Evolutionary conservation across 2,113 vertebrate species (phyloP).

Genomic region (Pseudonaja textilis): DNA sequence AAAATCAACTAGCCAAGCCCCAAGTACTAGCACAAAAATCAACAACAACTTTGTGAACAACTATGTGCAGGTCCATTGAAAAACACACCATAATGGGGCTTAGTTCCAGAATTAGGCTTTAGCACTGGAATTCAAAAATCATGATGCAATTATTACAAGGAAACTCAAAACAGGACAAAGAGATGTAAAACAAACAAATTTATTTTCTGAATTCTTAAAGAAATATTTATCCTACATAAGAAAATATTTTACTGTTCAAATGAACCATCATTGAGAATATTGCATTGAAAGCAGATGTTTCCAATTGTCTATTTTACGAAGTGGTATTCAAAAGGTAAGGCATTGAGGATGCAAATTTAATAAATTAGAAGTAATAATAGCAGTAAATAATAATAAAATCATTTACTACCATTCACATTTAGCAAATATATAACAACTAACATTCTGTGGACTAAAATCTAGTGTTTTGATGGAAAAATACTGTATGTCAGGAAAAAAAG

Average conservation of each 20-base stretch:
- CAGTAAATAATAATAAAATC: background rate
- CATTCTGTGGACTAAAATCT: background rate
- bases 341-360: background rate
- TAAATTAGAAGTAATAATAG: background rate
- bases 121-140: background rate
- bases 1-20: background rate
- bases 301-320: background rate
- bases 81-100: background rate
- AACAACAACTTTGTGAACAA: background rate
- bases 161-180: background rate
- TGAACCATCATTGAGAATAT: background rate
- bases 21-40: background rate
- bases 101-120: background rate
- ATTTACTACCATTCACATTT: background rate
- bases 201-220: background rate
- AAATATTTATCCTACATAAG: background rate
- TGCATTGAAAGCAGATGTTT: background rate
- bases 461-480: background rate
- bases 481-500: background rate
- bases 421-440: background rate
- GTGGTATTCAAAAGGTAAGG: background rate
- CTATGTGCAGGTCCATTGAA: background rate
- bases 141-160: background rate
- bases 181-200: background rate
- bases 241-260: background rate